Evolutionary conservation across 2,888 invertebrate species (phyloP), one percentile per base, ranked within the genome.

Genomic region (Creontiades dilutus): DNA sequence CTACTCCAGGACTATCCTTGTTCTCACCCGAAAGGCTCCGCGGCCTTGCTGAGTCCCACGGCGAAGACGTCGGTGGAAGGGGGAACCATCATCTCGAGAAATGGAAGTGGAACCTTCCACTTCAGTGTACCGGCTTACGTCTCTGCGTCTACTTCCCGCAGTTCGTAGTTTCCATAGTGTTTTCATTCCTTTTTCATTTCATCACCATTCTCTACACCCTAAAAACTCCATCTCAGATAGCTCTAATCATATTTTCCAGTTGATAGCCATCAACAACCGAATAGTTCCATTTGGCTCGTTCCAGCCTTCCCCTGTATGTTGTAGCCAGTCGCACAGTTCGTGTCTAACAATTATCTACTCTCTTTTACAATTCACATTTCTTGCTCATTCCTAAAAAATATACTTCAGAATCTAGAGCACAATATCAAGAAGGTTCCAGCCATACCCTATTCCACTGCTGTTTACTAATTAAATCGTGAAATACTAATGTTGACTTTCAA

Each of bases 91-190:
- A 37, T 37, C 37, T 55, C 84, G 84, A 27, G 68, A 86, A 14
- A 23, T 86, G 52, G 86, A 37, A 52, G 86, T 87, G 87, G 87
- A 87, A 87, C 23, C 87, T 23, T 75, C 68, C 12, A 13, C 87
- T 76, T 76, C 87, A 87, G 87, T 87, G 68, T 87, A 76, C 87
- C 87, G 87, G 87, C 87, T 87, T 47, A 13, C 47, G 75, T 87
- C 87, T 75, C 19, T 76, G 5, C 68, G 86, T 48, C 75, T 47
- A n/a, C 68, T 87, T 87, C 76, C 47, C 87, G 87, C 87, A 87
- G 87, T 87, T 87, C 52, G 87, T 75, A 87, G 52, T 68, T 84
- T 23, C 19, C 16, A 46, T 68, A 61, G 86, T 86, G 86, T 47
- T 48, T 81, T 81, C 19, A 28, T 37, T 16, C 9, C 16, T 23